Base-by-base conservation (phyloP, 1,140 invertebrate genomes). In the Argopecten irradians region DNA sequence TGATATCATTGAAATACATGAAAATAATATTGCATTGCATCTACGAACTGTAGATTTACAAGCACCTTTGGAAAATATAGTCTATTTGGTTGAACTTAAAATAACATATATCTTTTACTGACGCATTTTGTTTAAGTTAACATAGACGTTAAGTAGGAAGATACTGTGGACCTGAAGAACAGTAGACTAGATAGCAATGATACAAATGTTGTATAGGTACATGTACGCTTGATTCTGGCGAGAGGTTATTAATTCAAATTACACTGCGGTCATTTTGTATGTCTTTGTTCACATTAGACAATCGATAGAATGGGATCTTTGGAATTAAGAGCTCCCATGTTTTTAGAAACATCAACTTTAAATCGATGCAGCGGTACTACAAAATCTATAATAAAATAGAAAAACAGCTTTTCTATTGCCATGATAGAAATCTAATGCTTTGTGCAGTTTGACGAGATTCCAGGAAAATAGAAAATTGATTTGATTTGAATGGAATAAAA, bases 341-440 rank as follows among this genome's bases (percentile, higher is more conserved):
- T 71, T 71, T 71, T 71, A 2, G 1, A 71, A n/a, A n/a, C 55
- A 28, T 71, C 22, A 71, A n/a, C n/a, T 71, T 28, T 28, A 71
- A 71, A 71, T 71, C 55, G 55, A 71, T 28, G 28, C 55, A 3
- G 5, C n/a, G 55, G 55, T 71, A 2, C 1, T 28, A 71, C 22
- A 71, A 71, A 71, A 71, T n/a, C 55, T 71, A 71, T 71, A 71
- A 71, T 71, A 71, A 71, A 71, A 71, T 71, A 71, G 55, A 71
- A 71, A 71, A 28, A 71, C 55, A 0, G n/a, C 1, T 71, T 71
- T 71, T 28, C 28, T 71, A 71, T 28, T 28, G n/a, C 55, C 55
- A n/a, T 71, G 55, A 71, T 71, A 71, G 55, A 71, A 71, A 28
- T n/a, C 55, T 71, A 71, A 71, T 71, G n/a, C 55, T 28, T 28